Evolutionary conservation across 2,888 invertebrate genomes (phyloP).

Genomic region (Carcina quercana): DNA sequence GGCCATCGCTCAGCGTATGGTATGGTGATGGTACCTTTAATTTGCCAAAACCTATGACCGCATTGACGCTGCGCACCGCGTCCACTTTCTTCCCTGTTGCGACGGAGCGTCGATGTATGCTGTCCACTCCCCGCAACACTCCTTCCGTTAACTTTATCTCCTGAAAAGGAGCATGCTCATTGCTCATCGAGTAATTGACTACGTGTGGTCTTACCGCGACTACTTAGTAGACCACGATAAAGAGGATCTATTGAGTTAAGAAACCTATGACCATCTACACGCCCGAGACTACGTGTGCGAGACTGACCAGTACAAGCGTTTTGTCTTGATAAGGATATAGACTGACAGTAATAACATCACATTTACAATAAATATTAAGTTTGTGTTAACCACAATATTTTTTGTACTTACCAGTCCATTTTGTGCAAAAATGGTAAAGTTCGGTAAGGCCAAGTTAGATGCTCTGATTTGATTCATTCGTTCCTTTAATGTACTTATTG

Average conservation of each 20-base stretch:
- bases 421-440: conserved; percentile 23
- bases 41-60: conserved; percentile 42
- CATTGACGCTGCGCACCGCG: conserved; percentile 29
- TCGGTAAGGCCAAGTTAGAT: conserved; percentile 20
- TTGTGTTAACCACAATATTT: no score
- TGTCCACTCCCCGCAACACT: conserved; percentile 38
- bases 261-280: no score
- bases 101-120: conserved; percentile 42
- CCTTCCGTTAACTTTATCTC: conserved; percentile 34
- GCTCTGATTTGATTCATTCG: conserved; percentile 25
- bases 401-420: conserved; percentile 30
- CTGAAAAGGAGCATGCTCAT: no score
- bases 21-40: conserved; percentile 44
- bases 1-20: background rate
- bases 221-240: no score
- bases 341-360: no score
- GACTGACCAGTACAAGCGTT: no score
- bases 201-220: no score
- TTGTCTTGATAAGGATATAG: no score
- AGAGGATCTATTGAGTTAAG: no score
- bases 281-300: no score
- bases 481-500: conserved; percentile 24
- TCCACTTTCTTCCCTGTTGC: conserved; percentile 27
- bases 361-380: no score
- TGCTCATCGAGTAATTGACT: background rate